Evolutionary conservation across 1,140 invertebrate species (phyloP), one percentile per base, ranked within the genome.

Genomic region (Neotoxoptera formosana): DNA sequence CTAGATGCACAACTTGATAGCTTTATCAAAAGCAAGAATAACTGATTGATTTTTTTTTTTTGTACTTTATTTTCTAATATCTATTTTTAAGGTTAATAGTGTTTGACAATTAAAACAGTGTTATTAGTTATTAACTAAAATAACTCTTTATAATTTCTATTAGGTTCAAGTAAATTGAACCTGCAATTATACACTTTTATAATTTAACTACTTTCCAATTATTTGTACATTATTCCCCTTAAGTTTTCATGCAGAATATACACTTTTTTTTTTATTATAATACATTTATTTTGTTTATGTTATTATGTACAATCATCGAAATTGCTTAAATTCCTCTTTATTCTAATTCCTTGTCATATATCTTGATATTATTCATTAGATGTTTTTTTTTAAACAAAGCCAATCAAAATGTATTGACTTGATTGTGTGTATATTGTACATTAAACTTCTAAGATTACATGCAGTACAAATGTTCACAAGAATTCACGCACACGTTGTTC

Each of bases 1-100:
- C 20, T 94, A 45, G 93, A 94, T 76, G 93, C 93, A 47, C 90
- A 94, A 88, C 81, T 94, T n/a, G 93, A 94, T 56, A 91, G 81
- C n/a, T 91, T 86, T 41, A 93, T 93, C 1, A 93, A 93, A 56
- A 93, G 91, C 91, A 93, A 93, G 30, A 93, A 93, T 86, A 93
- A 56, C 4, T 92, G 0, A 84, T 84, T 53, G 11, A 47, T 34
- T 14, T 67, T 30, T 91, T n/a, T 81, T 23, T 17, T 51, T 53
- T 56, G 34, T 83, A 84, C 34, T 92, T 23, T 20, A 34, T 83
- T 92, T 83, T 92, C 41, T 93, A 93, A 86, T 86, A 84, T 34
- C 91, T 92, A 92, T 34, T 56, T 84, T 56, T 93, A 86, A 93
- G 91, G 48, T 36, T 36, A 84, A 34, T 92, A 93, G 91, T 91